Percentiles rank a stretch among this genome's conserved stretches.
Conservation (phyloP, 2,888 invertebrate species). For the Acronicta leporina region DNA sequence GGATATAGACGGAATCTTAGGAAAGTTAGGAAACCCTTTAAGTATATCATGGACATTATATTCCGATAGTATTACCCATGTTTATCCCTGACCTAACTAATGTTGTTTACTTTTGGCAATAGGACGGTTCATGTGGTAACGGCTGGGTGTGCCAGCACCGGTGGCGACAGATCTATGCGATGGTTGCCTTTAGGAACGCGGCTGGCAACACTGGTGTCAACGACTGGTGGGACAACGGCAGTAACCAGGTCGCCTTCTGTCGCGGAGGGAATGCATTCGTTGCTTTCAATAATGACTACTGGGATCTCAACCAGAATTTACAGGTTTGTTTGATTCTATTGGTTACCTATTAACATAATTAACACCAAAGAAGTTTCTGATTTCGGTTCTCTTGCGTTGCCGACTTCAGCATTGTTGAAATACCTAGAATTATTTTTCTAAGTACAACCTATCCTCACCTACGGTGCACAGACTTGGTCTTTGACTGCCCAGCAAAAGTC, state of each 20-base stretch:
- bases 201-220: conserved; percentile 87
- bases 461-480: too few species aligned
- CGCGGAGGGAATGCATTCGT: conserved; percentile 89
- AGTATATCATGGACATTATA: too few species aligned
- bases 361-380: neutral
- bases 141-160: conserved; percentile 95
- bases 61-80: too few species aligned
- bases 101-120: neutral
- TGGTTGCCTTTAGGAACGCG: conserved; percentile 92
- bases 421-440: too few species aligned
- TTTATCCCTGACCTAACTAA: too few species aligned
- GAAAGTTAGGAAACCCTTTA: too few species aligned
- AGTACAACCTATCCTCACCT: too few species aligned
- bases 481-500: too few species aligned
- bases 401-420: too few species aligned
- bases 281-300: conserved; percentile 89
- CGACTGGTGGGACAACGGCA: conserved; percentile 93
- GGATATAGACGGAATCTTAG: too few species aligned
- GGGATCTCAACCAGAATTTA: conserved; percentile 84
- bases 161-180: conserved; percentile 93
- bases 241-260: conserved; percentile 93
- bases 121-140: conserved; percentile 88
- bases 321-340: too few species aligned
- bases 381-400: neutral
- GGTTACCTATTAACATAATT: too few species aligned